phyloP scores from a whole-genome alignment of 2,113 vertebrate genomes.

The Perca schrenkii region DNA sequence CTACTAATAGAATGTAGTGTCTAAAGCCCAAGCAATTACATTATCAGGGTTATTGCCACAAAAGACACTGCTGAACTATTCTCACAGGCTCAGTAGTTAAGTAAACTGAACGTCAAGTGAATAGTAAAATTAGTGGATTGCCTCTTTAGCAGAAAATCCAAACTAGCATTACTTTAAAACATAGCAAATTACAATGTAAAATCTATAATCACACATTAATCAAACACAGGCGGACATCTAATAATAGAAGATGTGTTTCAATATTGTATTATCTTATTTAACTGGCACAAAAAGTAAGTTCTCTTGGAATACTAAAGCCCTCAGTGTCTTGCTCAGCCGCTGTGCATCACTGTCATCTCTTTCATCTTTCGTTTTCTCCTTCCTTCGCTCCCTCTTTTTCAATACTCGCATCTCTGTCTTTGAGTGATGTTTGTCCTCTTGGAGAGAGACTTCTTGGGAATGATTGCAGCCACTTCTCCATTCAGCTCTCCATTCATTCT shows the following conservation, averaged over 20 bases:
- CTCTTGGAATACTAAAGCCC: slow-evolving; percentile 22
- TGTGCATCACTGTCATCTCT: slow-evolving; percentile 54
- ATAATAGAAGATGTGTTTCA: background rate
- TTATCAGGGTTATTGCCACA: background rate
- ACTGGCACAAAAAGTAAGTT: slow-evolving; percentile 34
- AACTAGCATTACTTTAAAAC: background rate
- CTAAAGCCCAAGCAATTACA: background rate
- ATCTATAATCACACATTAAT: background rate
- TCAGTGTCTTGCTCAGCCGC: slow-evolving; percentile 21
- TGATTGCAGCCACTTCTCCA: slow-evolving; percentile 66
- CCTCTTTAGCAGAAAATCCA: background rate
- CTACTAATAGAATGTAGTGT: background rate
- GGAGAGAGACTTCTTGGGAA: slow-evolving; percentile 61
- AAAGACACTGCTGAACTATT: background rate
- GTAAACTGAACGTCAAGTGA: background rate
- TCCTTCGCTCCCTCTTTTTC: slow-evolving; percentile 37
- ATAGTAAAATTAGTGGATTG: background rate
- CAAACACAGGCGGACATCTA: background rate
- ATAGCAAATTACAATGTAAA: background rate
- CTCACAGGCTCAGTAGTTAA: background rate
- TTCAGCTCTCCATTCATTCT: slow-evolving; percentile 64
- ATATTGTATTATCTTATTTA: slow-evolving; percentile 21
- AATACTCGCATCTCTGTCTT: slow-evolving; percentile 42
- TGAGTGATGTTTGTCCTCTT: slow-evolving; percentile 63
- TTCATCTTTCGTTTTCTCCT: slow-evolving; percentile 41